Base-by-base conservation (phyloP, 2,888 invertebrate species). In the Archaeoteleia sp. region DNA sequence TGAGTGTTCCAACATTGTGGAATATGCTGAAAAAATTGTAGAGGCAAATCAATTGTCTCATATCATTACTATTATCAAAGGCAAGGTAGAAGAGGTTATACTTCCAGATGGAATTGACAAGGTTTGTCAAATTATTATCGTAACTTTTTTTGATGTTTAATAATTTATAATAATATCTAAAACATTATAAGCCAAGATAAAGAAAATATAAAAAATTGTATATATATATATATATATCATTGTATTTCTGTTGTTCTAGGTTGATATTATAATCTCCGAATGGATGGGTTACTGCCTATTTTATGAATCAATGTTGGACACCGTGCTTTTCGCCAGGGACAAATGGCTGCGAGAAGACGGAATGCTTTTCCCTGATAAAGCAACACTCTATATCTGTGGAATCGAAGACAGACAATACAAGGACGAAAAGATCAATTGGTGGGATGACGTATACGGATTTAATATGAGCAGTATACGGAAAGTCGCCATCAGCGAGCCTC, bases 391-490 rank as follows among this genome's bases (percentile, higher is more conserved):
- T 86, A 92, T 99, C 53, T 95, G 95, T 68, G 95, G 94, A 13
- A 95, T 95, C 62, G 95, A 96, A 86, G 99, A 99, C 86, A 90
- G 98, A 12, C 98, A 99, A 87, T 99, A 99, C 87, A 99, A 99
- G 86, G 98, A 99, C 82, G 98, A 99, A 87, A 99, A 99, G 87
- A 99, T 99, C 77, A 98, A 99, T 87, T 99, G 98, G 98, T 99
- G 99, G 99, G 97, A 98, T 82, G 96, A 96, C 87, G 99, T 99
- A 1, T 99, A 99, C 81, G 99, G 99, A 43, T 99, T 99, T 83
- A 96, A 99, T 86, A 99, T 99, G 99, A 96, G 96, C 77, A 96
- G 96, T 76, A 98, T 99, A 83, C 90, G 98, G 49, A 95, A 97
- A 87, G 96, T 98, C 67, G 99, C 99, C 10, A 97, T 99, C 73